Base-by-base conservation (phyloP, 2,113 vertebrate species). In the Nycticryphes semicollaris region DNA sequence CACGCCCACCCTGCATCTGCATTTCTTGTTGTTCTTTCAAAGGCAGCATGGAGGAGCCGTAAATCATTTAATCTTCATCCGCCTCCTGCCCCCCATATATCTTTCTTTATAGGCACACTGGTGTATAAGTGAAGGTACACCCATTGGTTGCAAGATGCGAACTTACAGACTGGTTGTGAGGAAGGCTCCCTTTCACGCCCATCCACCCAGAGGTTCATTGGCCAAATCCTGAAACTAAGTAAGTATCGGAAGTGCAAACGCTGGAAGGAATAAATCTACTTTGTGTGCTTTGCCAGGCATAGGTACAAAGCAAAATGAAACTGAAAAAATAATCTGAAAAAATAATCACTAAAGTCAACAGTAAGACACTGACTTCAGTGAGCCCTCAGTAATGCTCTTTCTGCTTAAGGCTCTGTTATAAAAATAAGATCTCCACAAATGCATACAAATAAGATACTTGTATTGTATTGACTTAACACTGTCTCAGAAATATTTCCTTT, bases 401-500 rank as follows among this genome's bases (percentile, higher is more conserved):
- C 50, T 63, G n/a, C 67, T 50, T 74, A 47, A 51, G 12, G 16
- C 35, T 69, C 23, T 80, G 22, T 25, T 69, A 47, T 27, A 80
- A 93, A 95, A 88, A 59, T 43, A 74, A 80, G 14, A 88, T 47
- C 20, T 93, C 24, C 8, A 37, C 31, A 86, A 69, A 90, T 51
- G 54, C 79, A 84, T 62, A 69, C 76, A 84, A 88, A 96, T 88
- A 91, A 90, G 51, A 47, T 74, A 83, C 25, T 90, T 84, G 33
- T 45, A 74, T 90, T 84, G 33, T 45, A 74, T 86, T 96, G 56
- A 50, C 64, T 88, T 96, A 78, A 78, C 86, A 64, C 30, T 75
- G 73, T 92, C 86, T 96, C 67, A 80, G 62, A 93, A 90, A 83
- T 83, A 95, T 64, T 94, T 93, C 31, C 67, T 64, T 86, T 96